Conservation (phyloP, 2,888 invertebrate species). For the Mimachlamys varia region DNA sequence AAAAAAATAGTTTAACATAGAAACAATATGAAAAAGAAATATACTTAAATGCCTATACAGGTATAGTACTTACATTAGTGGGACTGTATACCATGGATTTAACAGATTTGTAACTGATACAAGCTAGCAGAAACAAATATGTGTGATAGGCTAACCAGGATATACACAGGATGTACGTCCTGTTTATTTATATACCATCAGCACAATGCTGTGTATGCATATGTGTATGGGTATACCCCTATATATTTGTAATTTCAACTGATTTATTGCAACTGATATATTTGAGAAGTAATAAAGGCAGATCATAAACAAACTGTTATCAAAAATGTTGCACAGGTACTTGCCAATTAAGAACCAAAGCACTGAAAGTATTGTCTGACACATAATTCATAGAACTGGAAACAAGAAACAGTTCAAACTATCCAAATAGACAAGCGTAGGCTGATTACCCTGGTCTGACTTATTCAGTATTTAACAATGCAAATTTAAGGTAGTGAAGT, state of each 20-base stretch:
- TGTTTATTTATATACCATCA: background rate
- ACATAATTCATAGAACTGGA: too few species aligned
- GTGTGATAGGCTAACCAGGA: background rate
- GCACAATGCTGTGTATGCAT: background rate
- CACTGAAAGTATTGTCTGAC: too few species aligned
- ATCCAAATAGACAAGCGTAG: too few species aligned
- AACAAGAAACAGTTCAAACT: too few species aligned
- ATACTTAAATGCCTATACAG: background rate
- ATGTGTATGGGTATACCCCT: too few species aligned
- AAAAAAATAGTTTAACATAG: background rate
- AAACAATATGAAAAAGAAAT: background rate
- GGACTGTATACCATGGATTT: background rate
- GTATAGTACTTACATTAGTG: background rate
- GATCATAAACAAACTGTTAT: background rate
- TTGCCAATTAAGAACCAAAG: too few species aligned
- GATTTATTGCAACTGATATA: background rate
- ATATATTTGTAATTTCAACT: slow-evolving; percentile 13
- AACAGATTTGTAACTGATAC: background rate
- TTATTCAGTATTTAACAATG: too few species aligned
- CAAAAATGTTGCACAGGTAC: too few species aligned
- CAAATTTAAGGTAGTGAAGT: too few species aligned
- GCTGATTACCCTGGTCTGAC: too few species aligned
- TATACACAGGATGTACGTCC: background rate
- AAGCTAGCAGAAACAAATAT: background rate
- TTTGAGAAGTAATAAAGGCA: background rate